phyloP scores from a whole-genome alignment of 92 coral and sea anemone genomes.

The Pocillopora grandis region DNA sequence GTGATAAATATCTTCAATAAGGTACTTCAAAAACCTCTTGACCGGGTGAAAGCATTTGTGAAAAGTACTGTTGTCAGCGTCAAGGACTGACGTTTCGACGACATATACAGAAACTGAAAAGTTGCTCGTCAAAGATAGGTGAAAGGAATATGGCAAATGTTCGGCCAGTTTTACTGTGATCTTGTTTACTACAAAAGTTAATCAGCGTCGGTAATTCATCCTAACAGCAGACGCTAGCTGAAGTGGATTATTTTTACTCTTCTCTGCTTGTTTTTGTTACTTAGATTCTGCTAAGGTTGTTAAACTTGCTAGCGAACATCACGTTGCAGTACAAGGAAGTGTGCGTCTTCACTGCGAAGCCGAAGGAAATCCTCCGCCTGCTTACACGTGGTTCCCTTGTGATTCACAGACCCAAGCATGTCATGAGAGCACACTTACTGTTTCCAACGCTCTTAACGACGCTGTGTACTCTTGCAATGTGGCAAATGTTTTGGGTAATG shows the following conservation, averaged over 20 bases:
- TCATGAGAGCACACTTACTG: background rate
- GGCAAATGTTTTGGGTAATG: background rate
- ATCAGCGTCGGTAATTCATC: too few relatives aligned
- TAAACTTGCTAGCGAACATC: background rate
- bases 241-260: background rate
- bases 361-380: slow-evolving; percentile 22
- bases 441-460: background rate
- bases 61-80: background rate
- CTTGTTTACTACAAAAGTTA: too few relatives aligned
- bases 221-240: too few relatives aligned
- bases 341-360: slow-evolving; percentile 7
- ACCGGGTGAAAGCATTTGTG: too few relatives aligned
- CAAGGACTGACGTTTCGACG: too few relatives aligned
- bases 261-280: background rate
- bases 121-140: too few relatives aligned
- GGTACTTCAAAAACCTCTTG: too few relatives aligned
- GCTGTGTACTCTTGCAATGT: slow-evolving; percentile 4
- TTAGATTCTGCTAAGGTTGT: slow-evolving; percentile 2
- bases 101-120: too few relatives aligned
- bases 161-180: too few relatives aligned
- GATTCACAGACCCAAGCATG: background rate
- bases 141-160: too few relatives aligned
- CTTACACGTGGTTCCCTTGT: background rate
- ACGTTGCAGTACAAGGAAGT: background rate
- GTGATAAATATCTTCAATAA: too few relatives aligned